Conservation (phyloP, 2,888 invertebrate species). For the Megamerina dolium region DNA sequence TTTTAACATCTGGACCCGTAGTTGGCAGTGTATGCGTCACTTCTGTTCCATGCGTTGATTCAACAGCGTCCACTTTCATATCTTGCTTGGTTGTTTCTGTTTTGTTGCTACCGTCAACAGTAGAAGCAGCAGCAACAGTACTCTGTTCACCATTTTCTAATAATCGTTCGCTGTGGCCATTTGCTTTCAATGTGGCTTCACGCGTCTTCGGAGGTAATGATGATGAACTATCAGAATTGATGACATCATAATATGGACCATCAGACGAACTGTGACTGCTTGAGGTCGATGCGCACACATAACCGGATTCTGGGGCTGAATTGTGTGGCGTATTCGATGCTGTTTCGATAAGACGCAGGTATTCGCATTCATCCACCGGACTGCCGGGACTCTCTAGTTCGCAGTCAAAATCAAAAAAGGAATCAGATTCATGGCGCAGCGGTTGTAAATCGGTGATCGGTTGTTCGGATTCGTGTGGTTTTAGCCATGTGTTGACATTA, state of each 20-base stretch:
- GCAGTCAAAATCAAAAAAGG: conserved; percentile 61
- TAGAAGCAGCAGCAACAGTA: too few species aligned
- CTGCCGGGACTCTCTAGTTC: conserved; percentile 66
- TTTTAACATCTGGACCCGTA: neutral
- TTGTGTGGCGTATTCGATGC: conserved; percentile 53
- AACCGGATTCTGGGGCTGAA: conserved; percentile 51
- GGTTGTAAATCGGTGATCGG: conserved; percentile 52
- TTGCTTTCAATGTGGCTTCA: too few species aligned
- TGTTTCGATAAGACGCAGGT: conserved; percentile 51
- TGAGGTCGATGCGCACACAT: conserved; percentile 52
- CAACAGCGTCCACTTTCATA: neutral
- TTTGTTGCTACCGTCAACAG: conserved; percentile 15
- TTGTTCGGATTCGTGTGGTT: conserved; percentile 38
- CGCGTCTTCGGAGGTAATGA: too few species aligned
- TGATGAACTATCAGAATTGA: conserved; percentile 6
- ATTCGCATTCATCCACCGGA: conserved; percentile 60
- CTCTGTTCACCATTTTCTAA: conserved; percentile 14
- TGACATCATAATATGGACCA: conserved; percentile 51
- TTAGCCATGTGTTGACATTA: conserved; percentile 43
- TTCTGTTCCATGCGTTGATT: neutral
- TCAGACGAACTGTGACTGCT: conserved; percentile 52
- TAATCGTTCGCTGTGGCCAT: too few species aligned
- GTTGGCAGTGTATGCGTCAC: neutral
- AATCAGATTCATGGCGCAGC: conserved; percentile 52
- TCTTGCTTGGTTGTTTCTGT: conserved; percentile 10